Base-by-base conservation (phyloP, 2,113 vertebrate species). In the Pongo pygmaeus region DNA sequence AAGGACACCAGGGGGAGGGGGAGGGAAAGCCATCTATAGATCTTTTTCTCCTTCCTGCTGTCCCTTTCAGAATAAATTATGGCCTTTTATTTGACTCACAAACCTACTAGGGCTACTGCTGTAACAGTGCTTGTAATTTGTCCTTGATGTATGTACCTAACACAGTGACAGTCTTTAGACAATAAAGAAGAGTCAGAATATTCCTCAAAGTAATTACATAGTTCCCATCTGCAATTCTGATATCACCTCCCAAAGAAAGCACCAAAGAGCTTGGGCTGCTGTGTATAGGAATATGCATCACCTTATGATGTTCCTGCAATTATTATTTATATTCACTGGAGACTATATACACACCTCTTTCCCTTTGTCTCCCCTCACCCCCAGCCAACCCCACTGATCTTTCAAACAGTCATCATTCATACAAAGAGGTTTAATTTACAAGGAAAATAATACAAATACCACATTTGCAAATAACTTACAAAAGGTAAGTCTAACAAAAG, bases 51-150 rank as follows among this genome's bases (percentile, higher is more conserved):
- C 30, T 92, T 81, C 48, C 64, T 78, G 2, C 52, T 74, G n/a
- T 89, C n/a, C n/a, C 91, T 91, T 96, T 84, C 75, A 90, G 38
- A 95, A 96, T 97, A 97, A 96, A 96, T 87, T 64, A 81, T 77
- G 77, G 57, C 23, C 52, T 61, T 87, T 86, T 84, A 70, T 84
- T 93, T 89, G 81, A 94, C 86, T 97, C 59, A 46, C 38, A 95
- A 86, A 79, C 35, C 35, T 89, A 64, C 64, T 50, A 83, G 40
- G 27, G 27, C 57, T 79, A 52, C 57, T 78, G 52, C 46, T 69
- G 0, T 84, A 95, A 92, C 80, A 96, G 84, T 57, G n/a, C 64
- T 93, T 97, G 18, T 69, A 22, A 77, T 93, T 93, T 77, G 79
- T 89, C 93, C 87, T 94, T 86, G 67, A 93, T 80, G 61, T 89